phyloP scores from a whole-genome alignment of 2,888 invertebrate species.

The Plebejus melissa region DNA sequence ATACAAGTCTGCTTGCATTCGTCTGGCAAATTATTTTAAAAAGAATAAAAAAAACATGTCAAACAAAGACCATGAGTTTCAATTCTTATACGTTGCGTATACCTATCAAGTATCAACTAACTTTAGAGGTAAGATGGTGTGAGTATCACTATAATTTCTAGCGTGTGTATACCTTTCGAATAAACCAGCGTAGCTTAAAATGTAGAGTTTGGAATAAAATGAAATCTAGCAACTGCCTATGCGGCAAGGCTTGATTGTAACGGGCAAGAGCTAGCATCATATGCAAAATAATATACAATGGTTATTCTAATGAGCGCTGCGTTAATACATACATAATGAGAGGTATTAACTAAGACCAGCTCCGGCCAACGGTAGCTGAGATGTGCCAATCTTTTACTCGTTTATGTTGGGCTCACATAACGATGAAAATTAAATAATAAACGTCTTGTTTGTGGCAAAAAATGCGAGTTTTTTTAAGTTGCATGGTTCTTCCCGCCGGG shows the following conservation, averaged over 20 bases:
- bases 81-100: no score
- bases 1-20: no score
- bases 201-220: neutral
- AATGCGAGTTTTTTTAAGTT: neutral
- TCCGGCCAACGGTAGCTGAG: conserved; percentile 64
- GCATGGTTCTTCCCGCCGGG: no score
- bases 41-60: no score
- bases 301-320: conserved; percentile 37
- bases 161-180: no score
- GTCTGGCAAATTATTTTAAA: no score
- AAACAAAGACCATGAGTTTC: no score
- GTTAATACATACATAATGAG: conserved; percentile 72
- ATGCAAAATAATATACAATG: conserved; percentile 21
- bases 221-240: neutral
- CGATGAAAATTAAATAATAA: conserved; percentile 21
- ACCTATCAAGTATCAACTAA: no score
- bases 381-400: conserved; percentile 74
- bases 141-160: no score
- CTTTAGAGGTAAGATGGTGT: no score
- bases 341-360: conserved; percentile 66
- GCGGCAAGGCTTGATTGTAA: neutral
- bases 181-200: no score
- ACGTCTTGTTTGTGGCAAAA: no score
- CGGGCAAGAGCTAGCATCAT: neutral
- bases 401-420: conserved; percentile 48